A percentile compares a stretch with the other conserved stretches of the same genome.
These are phyloP conservation scores for Camelus bactrianus DNA, from an alignment of 2,113 vertebrate species.

Conservation along the genomic window DNA sequence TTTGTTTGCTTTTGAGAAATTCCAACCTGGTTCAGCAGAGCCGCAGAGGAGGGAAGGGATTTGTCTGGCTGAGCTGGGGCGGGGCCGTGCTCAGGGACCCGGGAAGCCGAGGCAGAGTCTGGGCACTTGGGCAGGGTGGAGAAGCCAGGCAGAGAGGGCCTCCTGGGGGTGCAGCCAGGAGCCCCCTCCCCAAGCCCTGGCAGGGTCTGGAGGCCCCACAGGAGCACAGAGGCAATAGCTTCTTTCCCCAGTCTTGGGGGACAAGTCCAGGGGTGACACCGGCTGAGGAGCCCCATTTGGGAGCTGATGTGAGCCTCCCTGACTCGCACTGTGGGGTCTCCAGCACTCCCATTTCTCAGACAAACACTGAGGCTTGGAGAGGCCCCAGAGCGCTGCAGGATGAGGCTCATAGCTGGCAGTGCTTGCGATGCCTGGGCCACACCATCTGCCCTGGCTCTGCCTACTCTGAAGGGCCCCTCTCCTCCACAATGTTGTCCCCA, in stretches of 20 bases:
- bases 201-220: background rate
- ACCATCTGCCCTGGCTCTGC: no score
- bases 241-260: background rate
- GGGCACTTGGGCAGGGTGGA: background rate
- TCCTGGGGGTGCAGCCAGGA: background rate
- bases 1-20: conserved; percentile 83
- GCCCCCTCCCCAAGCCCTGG: background rate
- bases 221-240: background rate
- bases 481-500: background rate
- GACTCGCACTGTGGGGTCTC: background rate
- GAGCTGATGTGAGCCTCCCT: accelerated
- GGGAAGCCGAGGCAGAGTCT: conserved; percentile 8
- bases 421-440: background rate
- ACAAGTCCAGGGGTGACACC: no score
- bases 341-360: background rate
- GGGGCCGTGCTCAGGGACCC: background rate
- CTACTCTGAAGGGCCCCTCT: background rate
- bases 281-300: background rate
- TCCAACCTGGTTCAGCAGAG: conserved; percentile 73
- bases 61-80: conserved; percentile 63
- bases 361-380: background rate
- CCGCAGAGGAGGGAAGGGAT: conserved; percentile 61
- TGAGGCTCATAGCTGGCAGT: background rate
- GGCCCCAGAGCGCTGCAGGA: background rate
- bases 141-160: background rate